Percentiles rank a stretch among this genome's conserved stretches.
Conservation (phyloP, 2,888 invertebrate genomes). For the Plagodis dolabraria region DNA sequence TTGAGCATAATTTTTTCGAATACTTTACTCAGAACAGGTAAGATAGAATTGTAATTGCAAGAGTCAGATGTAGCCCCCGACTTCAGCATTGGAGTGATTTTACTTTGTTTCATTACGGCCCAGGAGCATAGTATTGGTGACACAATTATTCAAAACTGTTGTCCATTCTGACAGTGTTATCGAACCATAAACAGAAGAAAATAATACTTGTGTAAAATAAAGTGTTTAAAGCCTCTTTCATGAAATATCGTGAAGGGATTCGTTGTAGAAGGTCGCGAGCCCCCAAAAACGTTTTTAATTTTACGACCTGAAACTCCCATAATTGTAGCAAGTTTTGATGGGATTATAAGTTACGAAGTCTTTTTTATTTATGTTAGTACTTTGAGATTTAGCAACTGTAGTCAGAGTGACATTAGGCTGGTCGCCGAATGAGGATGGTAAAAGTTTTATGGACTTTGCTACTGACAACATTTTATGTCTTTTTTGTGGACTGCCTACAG, state of each 20-base stretch:
- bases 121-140: too few relatives aligned
- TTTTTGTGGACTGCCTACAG: neutral
- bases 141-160: too few relatives aligned
- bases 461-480: conserved; percentile 4
- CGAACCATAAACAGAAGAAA: neutral
- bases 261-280: neutral
- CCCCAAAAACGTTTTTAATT: conserved; percentile 31
- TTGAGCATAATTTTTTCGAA: too few relatives aligned
- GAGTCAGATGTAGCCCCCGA: too few relatives aligned
- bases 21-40: too few relatives aligned
- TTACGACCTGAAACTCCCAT: conserved; percentile 40
- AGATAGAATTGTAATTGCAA: too few relatives aligned
- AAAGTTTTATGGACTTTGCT: conserved; percentile 28
- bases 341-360: conserved; percentile 34
- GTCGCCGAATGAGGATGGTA: conserved; percentile 27
- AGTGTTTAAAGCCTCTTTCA: too few relatives aligned
- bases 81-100: too few relatives aligned
- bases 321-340: conserved; percentile 45
- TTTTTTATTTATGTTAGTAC: conserved; percentile 42
- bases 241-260: neutral
- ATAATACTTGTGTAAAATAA: too few relatives aligned
- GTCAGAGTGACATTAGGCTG: conserved; percentile 20
- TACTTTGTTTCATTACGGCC: too few relatives aligned
- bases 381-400: conserved; percentile 23
- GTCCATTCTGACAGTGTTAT: too few relatives aligned